These are phyloP conservation scores for Myotis brandtii DNA, from an alignment of 2,113 vertebrate species.

Conservation along the genomic window DNA sequence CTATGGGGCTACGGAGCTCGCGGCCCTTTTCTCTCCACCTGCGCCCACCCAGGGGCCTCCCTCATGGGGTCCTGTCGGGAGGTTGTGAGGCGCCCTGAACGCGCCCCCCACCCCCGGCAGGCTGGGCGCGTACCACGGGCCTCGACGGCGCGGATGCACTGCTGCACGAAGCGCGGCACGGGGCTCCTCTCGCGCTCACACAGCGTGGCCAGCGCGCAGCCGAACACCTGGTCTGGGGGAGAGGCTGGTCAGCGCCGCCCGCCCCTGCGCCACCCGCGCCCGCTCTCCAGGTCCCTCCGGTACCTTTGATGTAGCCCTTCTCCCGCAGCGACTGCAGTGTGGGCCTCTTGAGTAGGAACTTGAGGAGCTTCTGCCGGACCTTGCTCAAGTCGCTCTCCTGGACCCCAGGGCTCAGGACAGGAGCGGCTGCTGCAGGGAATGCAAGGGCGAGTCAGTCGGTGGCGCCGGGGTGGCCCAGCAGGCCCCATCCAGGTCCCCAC, in stretches of 20 bases:
- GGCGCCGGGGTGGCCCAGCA: accelerated
- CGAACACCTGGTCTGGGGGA: slow-evolving; percentile 94
- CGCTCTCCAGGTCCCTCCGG: accelerated
- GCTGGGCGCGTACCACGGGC: slow-evolving; percentile 87
- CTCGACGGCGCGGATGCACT: slow-evolving; percentile 92
- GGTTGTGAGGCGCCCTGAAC: accelerated
- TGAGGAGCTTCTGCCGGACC: slow-evolving; percentile 91
- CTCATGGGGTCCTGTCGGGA: neutral
- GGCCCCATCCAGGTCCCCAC: neutral
- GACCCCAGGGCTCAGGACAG: neutral
- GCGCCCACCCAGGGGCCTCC: neutral
- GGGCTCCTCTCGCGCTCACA: slow-evolving; percentile 90
- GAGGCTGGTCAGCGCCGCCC: neutral
- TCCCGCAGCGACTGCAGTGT: slow-evolving; percentile 94
- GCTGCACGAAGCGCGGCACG: slow-evolving; percentile 92
- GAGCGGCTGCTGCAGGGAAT: slow-evolving; percentile 50
- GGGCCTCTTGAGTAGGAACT: slow-evolving; percentile 92
- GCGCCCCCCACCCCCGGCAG: neutral
- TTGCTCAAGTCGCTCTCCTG: slow-evolving; percentile 87
- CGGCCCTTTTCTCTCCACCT: neutral
- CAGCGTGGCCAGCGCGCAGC: slow-evolving; percentile 90
- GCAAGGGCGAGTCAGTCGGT: neutral
- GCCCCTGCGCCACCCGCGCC: accelerated
- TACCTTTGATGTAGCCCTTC: slow-evolving; percentile 94
- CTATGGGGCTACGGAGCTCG: neutral